Evolutionary conservation across 35 echinoderm and acorn worm species (phyloP).

Genomic region (Hemicentrotus pulcherrimus): DNA sequence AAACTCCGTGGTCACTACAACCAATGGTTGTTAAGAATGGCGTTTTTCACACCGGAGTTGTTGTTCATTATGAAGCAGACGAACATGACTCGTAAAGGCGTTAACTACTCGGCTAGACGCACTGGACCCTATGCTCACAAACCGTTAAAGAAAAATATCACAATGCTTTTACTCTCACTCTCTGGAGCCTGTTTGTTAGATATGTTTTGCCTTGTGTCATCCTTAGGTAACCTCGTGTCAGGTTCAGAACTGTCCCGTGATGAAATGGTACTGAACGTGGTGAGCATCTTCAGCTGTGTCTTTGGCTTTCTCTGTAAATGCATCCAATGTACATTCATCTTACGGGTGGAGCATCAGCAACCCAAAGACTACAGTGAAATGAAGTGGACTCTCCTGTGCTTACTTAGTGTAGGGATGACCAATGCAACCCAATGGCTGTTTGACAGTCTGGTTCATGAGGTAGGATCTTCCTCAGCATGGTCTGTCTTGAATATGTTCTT

Average conservation of each 20-base stretch:
- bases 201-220: background rate
- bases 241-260: background rate
- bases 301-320: background rate
- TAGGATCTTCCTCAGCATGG: background rate
- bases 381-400: background rate
- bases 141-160: background rate
- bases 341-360: background rate
- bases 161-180: background rate
- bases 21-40: background rate
- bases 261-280: background rate
- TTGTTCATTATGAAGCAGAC: background rate
- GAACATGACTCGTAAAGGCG: background rate
- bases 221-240: background rate
- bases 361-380: background rate
- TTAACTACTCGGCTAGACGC: background rate
- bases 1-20: background rate
- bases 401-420: background rate
- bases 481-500: background rate
- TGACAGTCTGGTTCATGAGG: background rate
- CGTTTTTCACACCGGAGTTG: background rate
- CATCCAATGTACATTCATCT: background rate
- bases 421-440: conserved; percentile 28
- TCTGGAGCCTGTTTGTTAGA: background rate
- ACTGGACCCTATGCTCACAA: background rate
- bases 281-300: background rate